A percentile compares a stretch with the other conserved stretches of the same genome.
These are phyloP conservation scores for Epinephelus lanceolatus DNA, from an alignment of 2,113 vertebrate species.

Conservation along the genomic window DNA sequence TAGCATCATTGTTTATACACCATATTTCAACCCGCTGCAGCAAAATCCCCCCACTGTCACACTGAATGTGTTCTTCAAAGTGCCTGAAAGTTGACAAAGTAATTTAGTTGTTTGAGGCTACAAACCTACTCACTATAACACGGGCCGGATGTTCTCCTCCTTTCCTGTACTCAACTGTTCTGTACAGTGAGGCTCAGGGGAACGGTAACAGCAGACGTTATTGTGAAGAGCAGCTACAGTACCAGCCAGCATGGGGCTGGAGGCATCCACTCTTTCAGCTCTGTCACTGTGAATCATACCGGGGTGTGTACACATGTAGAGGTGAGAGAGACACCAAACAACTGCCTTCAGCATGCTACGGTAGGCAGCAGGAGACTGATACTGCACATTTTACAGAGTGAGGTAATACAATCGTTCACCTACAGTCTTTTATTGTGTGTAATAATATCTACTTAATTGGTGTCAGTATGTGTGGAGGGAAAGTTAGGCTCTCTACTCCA, in stretches of 20 bases:
- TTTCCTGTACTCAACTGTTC: neutral
- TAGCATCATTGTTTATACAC: neutral
- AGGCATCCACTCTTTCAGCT: slow-evolving; percentile 52
- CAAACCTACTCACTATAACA: neutral
- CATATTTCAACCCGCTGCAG: neutral
- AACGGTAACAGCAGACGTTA: slow-evolving; percentile 24
- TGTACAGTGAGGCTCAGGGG: slow-evolving; percentile 19
- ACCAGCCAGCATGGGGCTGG: slow-evolving; percentile 31
- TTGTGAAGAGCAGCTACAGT: slow-evolving; percentile 43
- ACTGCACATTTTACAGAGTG: neutral
- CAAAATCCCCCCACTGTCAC: neutral
- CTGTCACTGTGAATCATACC: slow-evolving; percentile 45
- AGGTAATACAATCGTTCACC: neutral
- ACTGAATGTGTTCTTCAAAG: neutral
- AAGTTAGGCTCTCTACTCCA: neutral
- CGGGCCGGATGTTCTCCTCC: slow-evolving; percentile 20
- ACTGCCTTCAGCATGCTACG: slow-evolving; percentile 18
- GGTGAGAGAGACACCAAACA: slow-evolving; percentile 23
- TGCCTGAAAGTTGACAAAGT: neutral
- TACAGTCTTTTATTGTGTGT: neutral
- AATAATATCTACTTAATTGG: neutral
- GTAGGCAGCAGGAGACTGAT: slow-evolving; percentile 2
- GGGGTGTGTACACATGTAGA: neutral
- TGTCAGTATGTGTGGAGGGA: neutral
- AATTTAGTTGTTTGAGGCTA: slow-evolving; percentile 13